Evolutionary conservation across 2,888 invertebrate genomes (phyloP), one percentile per base, ranked within the genome.

Genomic region (Lycaena phlaeas): DNA sequence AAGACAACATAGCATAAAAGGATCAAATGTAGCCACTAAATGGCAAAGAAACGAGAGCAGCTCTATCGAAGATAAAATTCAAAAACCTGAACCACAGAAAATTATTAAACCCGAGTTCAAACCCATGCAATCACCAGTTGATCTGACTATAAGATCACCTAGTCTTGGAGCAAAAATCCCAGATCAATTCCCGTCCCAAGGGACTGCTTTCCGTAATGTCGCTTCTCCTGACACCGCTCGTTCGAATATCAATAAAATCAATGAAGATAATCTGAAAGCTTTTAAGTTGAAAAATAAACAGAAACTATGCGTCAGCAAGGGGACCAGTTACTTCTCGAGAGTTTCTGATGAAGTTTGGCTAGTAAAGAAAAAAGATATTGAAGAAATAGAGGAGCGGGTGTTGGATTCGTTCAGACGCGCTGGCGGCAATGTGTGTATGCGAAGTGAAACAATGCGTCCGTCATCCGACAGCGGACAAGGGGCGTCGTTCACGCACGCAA

Each of bases 291-390:
- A 77, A 56, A 67, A 57, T 30, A 76, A 77, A 45, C 74, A 79
- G 45, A 72, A 75, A 50, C 71, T 73, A 44, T 75, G 77, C 10
- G 77, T 79, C 14, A 77, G 76, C 50, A 82, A 82, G 48, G 81
- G 81, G 0, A 78, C 81, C 14, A 78, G 79, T 45, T 84, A 82
- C 57, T 82, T 78, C 59, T 79, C 78, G 1, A 60, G 84, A 31
- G 84, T 84, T 9, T 75, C 84, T 0, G 84, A 84, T 43, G 84
- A 84, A 52, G 84, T 84, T 29, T 84, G 84, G 84, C 61, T 84
- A 27, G 84, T 84, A n/a, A 84, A 84, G 57, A 84, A 84, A 56
- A 84, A 82, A 50, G 84, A 84, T 30, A 84, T 84, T 1, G 82
- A 84, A 37, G 84, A 81, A 52, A 82, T 84, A 14, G 84, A 84